These are phyloP conservation scores for Tigriopus californicus DNA, from an alignment of 2,888 invertebrate genomes.

Conservation along the genomic window DNA sequence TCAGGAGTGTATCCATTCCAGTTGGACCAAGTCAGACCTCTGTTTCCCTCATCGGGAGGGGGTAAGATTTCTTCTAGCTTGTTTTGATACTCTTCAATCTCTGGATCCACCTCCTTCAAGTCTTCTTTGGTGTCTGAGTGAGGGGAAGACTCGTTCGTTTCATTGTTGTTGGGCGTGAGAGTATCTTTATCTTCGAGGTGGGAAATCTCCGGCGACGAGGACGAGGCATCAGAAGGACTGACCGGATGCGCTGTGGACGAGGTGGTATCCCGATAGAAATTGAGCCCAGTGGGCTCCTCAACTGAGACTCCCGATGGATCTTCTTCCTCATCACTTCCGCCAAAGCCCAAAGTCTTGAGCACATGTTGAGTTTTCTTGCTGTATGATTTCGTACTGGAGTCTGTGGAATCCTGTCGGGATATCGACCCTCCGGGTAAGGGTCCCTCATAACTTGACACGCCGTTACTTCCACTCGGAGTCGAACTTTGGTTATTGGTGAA, in stretches of 20 bases:
- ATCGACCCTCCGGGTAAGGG: background rate
- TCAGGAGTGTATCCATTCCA: background rate
- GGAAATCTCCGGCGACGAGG: background rate
- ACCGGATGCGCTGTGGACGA: too few species aligned
- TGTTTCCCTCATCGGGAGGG: background rate
- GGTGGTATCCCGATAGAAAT: too few species aligned
- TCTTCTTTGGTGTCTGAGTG: background rate
- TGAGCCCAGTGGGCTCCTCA: background rate
- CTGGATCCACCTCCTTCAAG: too few species aligned
- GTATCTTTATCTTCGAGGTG: background rate
- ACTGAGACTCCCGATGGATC: too few species aligned
- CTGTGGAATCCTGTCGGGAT: slow-evolving; percentile 1
- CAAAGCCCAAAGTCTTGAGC: background rate
- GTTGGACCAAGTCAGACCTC: background rate
- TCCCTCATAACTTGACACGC: too few species aligned
- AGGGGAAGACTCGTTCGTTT: background rate
- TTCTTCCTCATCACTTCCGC: slow-evolving; percentile 3
- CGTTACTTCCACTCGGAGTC: too few species aligned
- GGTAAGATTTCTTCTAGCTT: too few species aligned
- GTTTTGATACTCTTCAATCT: background rate
- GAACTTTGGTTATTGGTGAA: background rate
- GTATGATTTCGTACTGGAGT: too few species aligned
- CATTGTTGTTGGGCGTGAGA: background rate
- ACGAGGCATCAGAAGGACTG: too few species aligned
- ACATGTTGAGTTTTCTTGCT: too few species aligned